Base-by-base conservation (phyloP, 2,113 vertebrate genomes). In the Pelecanoides urinatrix region DNA sequence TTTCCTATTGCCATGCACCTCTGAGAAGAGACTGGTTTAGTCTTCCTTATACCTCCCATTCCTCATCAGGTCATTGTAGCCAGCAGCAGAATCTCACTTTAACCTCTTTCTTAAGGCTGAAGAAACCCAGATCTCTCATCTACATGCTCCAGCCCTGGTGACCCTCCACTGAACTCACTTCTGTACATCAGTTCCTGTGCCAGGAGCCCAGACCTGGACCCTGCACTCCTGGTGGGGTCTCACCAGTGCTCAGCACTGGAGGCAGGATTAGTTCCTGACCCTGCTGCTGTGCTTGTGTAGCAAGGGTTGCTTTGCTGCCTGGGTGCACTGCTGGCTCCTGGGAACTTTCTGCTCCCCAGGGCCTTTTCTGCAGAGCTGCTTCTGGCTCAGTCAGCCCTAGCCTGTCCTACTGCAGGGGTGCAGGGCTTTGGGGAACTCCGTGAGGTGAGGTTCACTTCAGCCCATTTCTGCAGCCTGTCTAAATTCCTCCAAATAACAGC, bases 151-250 rank as follows among this genome's bases (percentile, higher is more conserved):
- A 62, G 8, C 13, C 21, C 6, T n/a, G 45, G 7, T 65, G 19
- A 50, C 13, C 6, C 5, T 53, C 18, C 13, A 23, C 16, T 55
- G 19, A 58, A 75, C 34, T 45, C 27, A 40, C 6, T 40, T 10
- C 3, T 49, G 14, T 26, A 26, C 7, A 2, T 29, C 32, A 68
- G 18, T 38, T 80, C 34, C n/a, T 53, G 29, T 45, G 44, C 70
- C 38, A 50, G 22, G 22, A 61, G 3, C 6, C 6, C 26, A 58
- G 36, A 22, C 36, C 38, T 44, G 17, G 20, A 40, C 10, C 13
- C 22, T 47, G 34, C 16, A 30, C 15, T 23, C 5, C 13, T 71
- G 0, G 0, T 25, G 7, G 38, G 11, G 11, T 47, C 30, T 75
- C 42, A 66, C 13, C 0, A 0, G 14, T 44, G 17, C 11, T 49